A percentile compares a stretch with the other conserved stretches of the same genome.
Evolutionary conservation across 1,140 invertebrate genomes (phyloP).

Genomic region (Drosophila malerkotliana): DNA sequence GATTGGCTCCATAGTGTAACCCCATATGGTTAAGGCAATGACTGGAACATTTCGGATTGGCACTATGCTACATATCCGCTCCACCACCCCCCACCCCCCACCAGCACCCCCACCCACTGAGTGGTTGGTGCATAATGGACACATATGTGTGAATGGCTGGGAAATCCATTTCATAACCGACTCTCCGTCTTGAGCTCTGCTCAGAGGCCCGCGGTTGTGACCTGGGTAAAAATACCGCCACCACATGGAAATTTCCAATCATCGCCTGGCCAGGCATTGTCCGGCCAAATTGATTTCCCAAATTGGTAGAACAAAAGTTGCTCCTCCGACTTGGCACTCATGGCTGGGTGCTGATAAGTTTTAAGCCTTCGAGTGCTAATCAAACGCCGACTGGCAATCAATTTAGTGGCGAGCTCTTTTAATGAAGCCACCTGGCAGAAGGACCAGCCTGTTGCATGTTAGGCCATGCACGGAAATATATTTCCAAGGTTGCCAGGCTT

Average conservation of each 20-base stretch:
- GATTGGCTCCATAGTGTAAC: not conserved
- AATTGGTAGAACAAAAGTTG: constrained; percentile 24
- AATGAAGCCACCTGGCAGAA: constrained; percentile 47
- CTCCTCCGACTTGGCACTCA: constrained; percentile 21
- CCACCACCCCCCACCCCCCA: constrained; percentile 21
- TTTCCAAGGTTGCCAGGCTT: not conserved
- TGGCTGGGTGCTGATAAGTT: constrained; percentile 59
- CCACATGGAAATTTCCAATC: constrained; percentile 66
- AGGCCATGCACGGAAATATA: not conserved
- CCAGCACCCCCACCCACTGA: not conserved
- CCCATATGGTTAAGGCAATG: constrained; percentile 50
- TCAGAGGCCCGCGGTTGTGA: constrained; percentile 57
- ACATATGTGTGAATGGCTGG: constrained; percentile 51
- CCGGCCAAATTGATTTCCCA: constrained; percentile 68
- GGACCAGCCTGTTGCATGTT: constrained; percentile 48
- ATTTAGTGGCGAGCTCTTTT: constrained; percentile 64
- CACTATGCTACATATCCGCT: constrained; percentile 31
- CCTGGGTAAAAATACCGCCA: constrained; percentile 70
- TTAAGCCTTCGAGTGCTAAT: constrained; percentile 71
- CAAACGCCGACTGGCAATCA: constrained; percentile 65
- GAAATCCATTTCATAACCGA: constrained; percentile 74
- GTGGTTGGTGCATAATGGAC: constrained; percentile 72
- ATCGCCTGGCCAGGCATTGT: constrained; percentile 55
- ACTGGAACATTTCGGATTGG: constrained; percentile 65
- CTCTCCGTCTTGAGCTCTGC: constrained; percentile 31